Conservation (phyloP, 1,140 invertebrate species). For the Drosophila eugracilis region DNA sequence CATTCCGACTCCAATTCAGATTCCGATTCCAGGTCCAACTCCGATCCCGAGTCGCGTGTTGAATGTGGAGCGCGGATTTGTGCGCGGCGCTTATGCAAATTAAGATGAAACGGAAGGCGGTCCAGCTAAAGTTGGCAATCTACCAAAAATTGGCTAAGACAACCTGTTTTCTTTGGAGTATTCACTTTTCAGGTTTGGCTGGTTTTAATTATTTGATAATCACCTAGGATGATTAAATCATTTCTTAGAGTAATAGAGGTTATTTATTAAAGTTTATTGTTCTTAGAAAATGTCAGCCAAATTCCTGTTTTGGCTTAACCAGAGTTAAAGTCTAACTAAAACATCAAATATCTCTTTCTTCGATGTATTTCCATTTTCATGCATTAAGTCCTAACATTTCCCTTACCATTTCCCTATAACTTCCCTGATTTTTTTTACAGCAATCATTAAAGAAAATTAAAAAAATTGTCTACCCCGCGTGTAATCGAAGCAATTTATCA, state of each 20-base stretch:
- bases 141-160: slow-evolving; percentile 1
- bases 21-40: not conserved
- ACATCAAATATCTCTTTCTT: too few relatives aligned
- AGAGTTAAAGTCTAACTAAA: too few relatives aligned
- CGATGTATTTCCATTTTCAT: not conserved
- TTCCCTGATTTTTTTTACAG: not conserved
- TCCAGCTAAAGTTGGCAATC: not conserved
- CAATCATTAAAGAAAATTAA: slow-evolving; percentile 11
- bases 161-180: slow-evolving; percentile 6
- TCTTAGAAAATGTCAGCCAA: too few relatives aligned
- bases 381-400: not conserved
- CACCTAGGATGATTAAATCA: not conserved
- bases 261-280: not conserved
- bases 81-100: slow-evolving; percentile 74
- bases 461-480: slow-evolving; percentile 11
- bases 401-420: not conserved
- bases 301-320: too few relatives aligned
- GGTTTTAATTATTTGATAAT: slow-evolving; percentile 3
- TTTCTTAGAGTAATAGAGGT: not conserved
- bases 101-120: slow-evolving; percentile 57
- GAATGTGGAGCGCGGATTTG: slow-evolving; percentile 75
- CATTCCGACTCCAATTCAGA: not conserved
- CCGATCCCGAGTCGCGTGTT: slow-evolving; percentile 53
- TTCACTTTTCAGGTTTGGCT: slow-evolving; percentile 6
- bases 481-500: slow-evolving; percentile 63